Evolutionary conservation across 2,797 vertebrate species (phyloP).

Genomic region (Echiichthys vipera): DNA sequence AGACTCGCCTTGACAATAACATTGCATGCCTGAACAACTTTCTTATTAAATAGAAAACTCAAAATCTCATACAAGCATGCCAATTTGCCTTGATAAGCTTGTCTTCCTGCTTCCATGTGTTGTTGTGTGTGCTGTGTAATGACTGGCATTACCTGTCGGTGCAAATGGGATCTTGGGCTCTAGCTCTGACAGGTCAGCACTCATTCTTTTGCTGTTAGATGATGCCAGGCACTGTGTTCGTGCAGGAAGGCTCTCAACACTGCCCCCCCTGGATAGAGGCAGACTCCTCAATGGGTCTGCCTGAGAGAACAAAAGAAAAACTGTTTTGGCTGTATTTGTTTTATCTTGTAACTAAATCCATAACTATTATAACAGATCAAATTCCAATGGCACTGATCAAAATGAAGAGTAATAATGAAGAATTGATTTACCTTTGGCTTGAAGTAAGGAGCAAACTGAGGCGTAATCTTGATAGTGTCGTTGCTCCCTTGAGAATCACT

Average conservation of each 20-base stretch:
- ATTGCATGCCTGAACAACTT: constrained; percentile 7
- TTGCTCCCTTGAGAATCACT: constrained; percentile 94
- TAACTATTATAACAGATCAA: neutral
- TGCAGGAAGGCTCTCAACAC: constrained; percentile 92
- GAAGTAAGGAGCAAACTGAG: constrained; percentile 89
- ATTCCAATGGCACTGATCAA: neutral
- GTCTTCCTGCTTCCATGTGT: neutral
- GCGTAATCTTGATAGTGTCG: constrained; percentile 96
- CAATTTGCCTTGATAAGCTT: neutral
- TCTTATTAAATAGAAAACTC: neutral
- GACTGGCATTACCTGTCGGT: constrained; percentile 87
- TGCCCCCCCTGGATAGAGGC: constrained; percentile 95
- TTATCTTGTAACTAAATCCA: neutral
- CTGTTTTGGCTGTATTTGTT: neutral
- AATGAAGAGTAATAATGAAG: neutral
- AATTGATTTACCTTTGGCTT: constrained; percentile 84
- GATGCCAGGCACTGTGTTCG: constrained; percentile 86
- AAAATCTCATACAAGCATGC: constrained; percentile 5
- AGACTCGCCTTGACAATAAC: neutral
- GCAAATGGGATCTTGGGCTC: constrained; percentile 90
- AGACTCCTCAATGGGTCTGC: constrained; percentile 90
- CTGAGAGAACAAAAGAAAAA: constrained; percentile 68
- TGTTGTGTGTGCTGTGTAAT: constrained; percentile 14
- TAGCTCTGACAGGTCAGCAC: constrained; percentile 95
- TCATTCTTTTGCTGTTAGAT: constrained; percentile 94